These are phyloP conservation scores for Cryptus viduatorius DNA, from an alignment of 2,888 invertebrate species.

Conservation along the genomic window DNA sequence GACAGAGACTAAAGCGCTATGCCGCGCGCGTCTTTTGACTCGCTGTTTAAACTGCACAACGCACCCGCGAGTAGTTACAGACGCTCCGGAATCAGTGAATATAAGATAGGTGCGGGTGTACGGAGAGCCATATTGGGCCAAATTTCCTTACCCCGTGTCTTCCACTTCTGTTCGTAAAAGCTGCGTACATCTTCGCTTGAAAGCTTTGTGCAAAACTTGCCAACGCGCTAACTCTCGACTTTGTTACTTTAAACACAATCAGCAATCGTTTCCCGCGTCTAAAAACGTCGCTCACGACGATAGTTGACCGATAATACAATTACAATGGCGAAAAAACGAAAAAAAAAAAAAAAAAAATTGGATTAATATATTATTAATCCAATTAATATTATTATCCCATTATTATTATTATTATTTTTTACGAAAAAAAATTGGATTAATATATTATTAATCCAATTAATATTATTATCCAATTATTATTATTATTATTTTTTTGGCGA, in stretches of 20 bases:
- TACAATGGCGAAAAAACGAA: too few relatives aligned
- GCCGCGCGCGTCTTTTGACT: slow-evolving; percentile 45
- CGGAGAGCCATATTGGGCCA: slow-evolving; percentile 36
- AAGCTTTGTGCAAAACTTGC: slow-evolving; percentile 7
- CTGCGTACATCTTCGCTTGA: background rate
- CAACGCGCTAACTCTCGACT: slow-evolving; percentile 2
- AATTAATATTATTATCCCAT: too few relatives aligned
- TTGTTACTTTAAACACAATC: background rate
- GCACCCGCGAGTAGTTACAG: slow-evolving; percentile 9
- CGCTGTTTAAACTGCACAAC: slow-evolving; percentile 39
- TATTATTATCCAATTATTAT: too few relatives aligned
- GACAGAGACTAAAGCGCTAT: slow-evolving; percentile 14
- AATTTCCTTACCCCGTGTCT: slow-evolving; percentile 29
- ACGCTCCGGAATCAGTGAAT: slow-evolving; percentile 20
- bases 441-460: too few relatives aligned
- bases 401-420: too few relatives aligned
- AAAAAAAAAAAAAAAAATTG: too few relatives aligned
- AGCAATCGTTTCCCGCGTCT: background rate
- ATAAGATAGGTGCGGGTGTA: slow-evolving; percentile 13
- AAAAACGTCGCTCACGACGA: background rate
- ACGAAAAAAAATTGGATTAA: too few relatives aligned
- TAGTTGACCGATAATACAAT: background rate
- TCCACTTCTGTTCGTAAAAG: background rate
- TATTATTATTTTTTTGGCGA: too few relatives aligned
- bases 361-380: too few relatives aligned